These are phyloP conservation scores for Macrotrachela quadricornifera DNA, from an alignment of 1,140 invertebrate genomes.

Conservation along the genomic window DNA sequence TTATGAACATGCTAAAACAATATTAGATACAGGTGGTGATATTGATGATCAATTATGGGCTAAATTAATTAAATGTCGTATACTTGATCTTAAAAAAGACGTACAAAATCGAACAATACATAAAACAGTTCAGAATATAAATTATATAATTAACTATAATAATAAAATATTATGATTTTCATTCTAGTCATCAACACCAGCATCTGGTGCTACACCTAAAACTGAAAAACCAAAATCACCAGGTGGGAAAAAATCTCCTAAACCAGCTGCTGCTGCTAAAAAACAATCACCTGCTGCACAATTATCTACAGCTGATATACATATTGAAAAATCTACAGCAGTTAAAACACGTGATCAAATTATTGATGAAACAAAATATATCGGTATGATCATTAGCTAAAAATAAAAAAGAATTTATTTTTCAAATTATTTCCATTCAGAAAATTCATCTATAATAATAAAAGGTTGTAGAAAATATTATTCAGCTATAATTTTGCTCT, in stretches of 20 bases:
- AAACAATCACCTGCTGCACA: slow-evolving; percentile 20
- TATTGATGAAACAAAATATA: slow-evolving; percentile 23
- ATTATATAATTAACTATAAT: slow-evolving; percentile 15
- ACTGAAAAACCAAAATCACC: slow-evolving; percentile 20
- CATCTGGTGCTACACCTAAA: slow-evolving; percentile 10
- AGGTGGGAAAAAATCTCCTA: slow-evolving; percentile 7
- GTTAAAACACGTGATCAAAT: slow-evolving; percentile 27
- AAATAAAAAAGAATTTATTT: too few relatives aligned
- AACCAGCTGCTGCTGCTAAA: slow-evolving; percentile 13
- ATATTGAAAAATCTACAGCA: slow-evolving; percentile 12
- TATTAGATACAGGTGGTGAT: slow-evolving; percentile 22
- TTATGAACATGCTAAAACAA: slow-evolving; percentile 12
- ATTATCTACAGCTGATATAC: slow-evolving; percentile 14
- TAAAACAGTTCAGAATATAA: slow-evolving; percentile 10
- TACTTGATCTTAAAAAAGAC: slow-evolving; percentile 19
- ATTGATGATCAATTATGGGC: slow-evolving; percentile 20
- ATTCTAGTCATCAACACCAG: slow-evolving; percentile 14
- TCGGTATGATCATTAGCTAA: slow-evolving; percentile 15
- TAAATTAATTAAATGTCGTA: slow-evolving; percentile 23
- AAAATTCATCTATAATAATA: too few relatives aligned
- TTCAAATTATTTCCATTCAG: background rate
- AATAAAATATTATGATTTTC: background rate
- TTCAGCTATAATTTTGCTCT: background rate
- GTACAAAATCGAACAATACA: slow-evolving; percentile 19
- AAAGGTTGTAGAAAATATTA: too few relatives aligned